Base-by-base conservation (phyloP, 2,797 vertebrate species). In the Amniataba percoides region DNA sequence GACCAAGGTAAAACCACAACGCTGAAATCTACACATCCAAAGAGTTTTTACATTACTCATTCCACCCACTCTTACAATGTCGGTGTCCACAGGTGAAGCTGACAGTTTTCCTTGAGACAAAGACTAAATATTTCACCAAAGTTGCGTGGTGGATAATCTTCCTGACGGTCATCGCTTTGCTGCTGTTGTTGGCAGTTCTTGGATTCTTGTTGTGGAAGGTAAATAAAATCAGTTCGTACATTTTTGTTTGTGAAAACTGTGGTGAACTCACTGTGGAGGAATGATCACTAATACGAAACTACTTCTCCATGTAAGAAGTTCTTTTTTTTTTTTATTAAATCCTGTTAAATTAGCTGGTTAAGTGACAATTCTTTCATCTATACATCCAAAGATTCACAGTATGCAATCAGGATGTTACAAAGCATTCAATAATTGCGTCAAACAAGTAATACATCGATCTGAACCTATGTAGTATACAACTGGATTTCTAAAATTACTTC, bases 61-160 rank as follows among this genome's bases (percentile, higher is more conserved):
- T 7, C 14, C 61, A 7, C 23, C 9, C 34, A 2, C 19, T 18
- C 7, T 34, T 23, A 39, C 42, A 1, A 56, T 16, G 12, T 59
- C 0, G 11, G 23, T 45, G 5, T 49, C 59, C 46, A 12, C 72
- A 99, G 97, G 96, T 98, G 27, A 97, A 94, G 48, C 90, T 98
- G 65, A 98, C 96, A 0, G 96, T 98, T 40, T 98, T 98, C 78
- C 94, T 97, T 63, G 95, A 96, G 61, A 97, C 93, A 87, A 90
- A 96, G 19, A 71, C 78, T 4, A 68, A 93, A 36, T 93, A 95
- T 25, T 93, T 97, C 14, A 94, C 92, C 7, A 96, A 95, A 74
- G 92, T 97, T 0, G 95, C 97, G 0, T 98, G 97, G 97, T 99
- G 97, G 97, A 96, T 99, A 73, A 96, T 97, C 3, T 49, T 96